Conservation (phyloP, 2,888 invertebrate genomes). For the Tinea pellionella region DNA sequence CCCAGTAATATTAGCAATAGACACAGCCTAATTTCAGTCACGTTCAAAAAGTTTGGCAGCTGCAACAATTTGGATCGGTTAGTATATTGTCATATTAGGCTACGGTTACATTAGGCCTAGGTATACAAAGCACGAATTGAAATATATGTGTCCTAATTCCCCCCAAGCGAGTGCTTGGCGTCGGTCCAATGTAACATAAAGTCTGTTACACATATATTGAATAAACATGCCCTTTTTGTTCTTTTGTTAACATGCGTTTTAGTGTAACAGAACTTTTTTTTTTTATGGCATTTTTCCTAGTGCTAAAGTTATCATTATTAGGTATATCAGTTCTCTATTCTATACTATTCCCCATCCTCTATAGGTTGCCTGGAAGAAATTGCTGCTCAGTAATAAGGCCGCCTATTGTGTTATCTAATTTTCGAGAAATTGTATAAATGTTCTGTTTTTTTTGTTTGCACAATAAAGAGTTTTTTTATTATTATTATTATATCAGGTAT, state of each 20-base stretch:
- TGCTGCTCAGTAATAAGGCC: no score
- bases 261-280: not conserved
- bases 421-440: no score
- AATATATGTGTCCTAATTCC: not conserved
- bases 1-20: no score
- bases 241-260: not conserved
- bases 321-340: no score
- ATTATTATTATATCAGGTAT: no score
- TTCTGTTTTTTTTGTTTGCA: no score
- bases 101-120: not conserved
- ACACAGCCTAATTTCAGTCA: not conserved
- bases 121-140: constrained; percentile 8
- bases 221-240: not conserved
- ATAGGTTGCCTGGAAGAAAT: no score
- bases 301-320: no score
- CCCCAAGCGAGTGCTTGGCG: not conserved
- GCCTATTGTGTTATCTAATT: no score
- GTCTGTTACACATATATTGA: not conserved
- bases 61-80: not conserved
- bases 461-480: no score
- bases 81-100: not conserved
- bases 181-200: not conserved
- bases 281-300: no score
- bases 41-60: not conserved
- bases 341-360: no score